Base-by-base conservation (phyloP, 2,888 invertebrate species). In the Melinaea marsaeus region DNA sequence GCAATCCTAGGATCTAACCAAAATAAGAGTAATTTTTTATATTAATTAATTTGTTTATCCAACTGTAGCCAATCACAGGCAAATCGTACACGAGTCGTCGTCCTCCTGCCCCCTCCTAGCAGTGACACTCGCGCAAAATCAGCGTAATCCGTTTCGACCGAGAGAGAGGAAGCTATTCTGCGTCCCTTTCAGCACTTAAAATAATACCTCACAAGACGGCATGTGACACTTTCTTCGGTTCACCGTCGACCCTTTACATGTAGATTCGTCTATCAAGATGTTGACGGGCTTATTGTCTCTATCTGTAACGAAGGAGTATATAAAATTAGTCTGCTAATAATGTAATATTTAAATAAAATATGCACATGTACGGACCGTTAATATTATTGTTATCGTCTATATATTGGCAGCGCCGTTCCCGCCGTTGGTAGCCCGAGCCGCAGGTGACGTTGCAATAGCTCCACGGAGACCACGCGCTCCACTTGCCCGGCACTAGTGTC, bases 381-480 rank as follows among this genome's bases (percentile, higher is more conserved):
- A 79, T 75, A 47, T 73, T 72, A 48, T 83, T 77, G 7, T 78
- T 65, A n/a, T 86, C 85, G 54, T 84, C 86, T 1, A 80, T 74
- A 64, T 85, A 89, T 32, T 78, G 82, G 64, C 92, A 92, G 13
- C 72, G 58, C 11, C 92, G 75, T 2, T 76, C 57, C 3, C 91
- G 74, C 2, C 66, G 68, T 68, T 91, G 90, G 57, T 80, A 74
- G 0, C 92, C 92, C 5, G 75, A 69, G 0, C 92, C 92, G 63
- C 92, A 92, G 0, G 86, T 86, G 2, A 75, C 85, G 73, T 88
- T 90, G 76, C 92, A 92, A 11, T 77, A 78, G 9, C 84, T 79
- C 92, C 92, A 92, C 1, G 75, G 63, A 0, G 85, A 80, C 90
- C 91, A 92, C 0, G 68, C 13, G 22, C 83, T 83, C 92, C 92